phyloP scores from a whole-genome alignment of 2,113 vertebrate species.

The Onychorhynchus coronatus region DNA sequence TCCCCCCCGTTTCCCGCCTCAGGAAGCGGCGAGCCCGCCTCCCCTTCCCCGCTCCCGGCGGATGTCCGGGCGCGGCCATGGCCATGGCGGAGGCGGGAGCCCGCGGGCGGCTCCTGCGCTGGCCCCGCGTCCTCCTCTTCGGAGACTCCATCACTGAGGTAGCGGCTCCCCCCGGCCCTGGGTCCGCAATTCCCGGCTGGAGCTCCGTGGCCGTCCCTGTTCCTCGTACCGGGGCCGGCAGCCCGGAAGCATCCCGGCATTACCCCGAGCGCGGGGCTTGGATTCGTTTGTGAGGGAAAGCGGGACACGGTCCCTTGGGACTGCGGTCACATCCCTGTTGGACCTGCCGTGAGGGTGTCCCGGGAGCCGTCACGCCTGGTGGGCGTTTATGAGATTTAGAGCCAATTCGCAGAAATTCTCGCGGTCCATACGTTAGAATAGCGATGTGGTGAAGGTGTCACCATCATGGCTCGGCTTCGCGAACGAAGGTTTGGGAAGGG shows the following conservation, averaged over 20 bases:
- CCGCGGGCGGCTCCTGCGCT: not conserved
- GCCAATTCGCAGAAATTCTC: accelerated
- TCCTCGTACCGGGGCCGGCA: too few species aligned
- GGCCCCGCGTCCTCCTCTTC: conserved; percentile 87
- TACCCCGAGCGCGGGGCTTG: not conserved
- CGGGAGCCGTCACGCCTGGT: accelerated
- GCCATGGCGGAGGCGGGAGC: not conserved
- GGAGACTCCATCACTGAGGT: conserved; percentile 97
- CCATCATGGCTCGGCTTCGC: too few species aligned
- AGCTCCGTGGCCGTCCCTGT: accelerated
- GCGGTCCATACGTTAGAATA: accelerated
- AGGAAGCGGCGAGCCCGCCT: too few species aligned
- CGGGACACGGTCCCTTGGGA: too few species aligned
- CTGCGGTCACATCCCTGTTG: accelerated
- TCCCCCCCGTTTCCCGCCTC: too few species aligned
- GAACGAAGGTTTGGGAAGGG: too few species aligned
- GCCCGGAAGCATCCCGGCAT: not conserved
- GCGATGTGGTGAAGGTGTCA: not conserved
- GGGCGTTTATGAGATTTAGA: accelerated
- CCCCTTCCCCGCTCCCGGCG: not conserved
- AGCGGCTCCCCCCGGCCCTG: not conserved
- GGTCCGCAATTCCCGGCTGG: accelerated
- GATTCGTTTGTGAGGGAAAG: too few species aligned
- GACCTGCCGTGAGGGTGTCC: accelerated
- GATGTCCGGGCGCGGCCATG: not conserved